Percentiles rank a stretch among this genome's conserved stretches.
phyloP scores from a whole-genome alignment of 2,888 invertebrate species.

The Ditylenchus weischeri region DNA sequence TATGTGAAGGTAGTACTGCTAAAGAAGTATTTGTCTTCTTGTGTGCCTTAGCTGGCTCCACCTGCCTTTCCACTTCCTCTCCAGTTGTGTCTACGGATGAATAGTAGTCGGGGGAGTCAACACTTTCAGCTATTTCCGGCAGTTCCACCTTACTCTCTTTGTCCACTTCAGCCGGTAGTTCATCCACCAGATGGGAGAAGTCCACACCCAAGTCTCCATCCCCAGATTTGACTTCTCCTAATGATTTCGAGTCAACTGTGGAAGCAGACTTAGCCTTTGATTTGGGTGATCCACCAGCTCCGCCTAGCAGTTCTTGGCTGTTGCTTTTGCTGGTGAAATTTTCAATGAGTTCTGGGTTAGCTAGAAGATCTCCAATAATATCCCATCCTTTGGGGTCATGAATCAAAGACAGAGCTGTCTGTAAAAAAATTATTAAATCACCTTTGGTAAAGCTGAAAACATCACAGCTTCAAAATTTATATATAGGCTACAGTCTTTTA shows the following conservation, averaged over 20 bases:
- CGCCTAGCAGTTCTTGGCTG: constrained; percentile 15
- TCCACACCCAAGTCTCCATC: constrained; percentile 55
- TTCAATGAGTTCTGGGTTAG: constrained; percentile 55
- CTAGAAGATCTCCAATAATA: constrained; percentile 53
- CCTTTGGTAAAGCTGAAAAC: no score
- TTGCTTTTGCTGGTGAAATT: constrained; percentile 44
- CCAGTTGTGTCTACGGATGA: constrained; percentile 34
- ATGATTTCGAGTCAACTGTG: constrained; percentile 16
- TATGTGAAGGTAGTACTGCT: not conserved
- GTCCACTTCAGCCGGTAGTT: constrained; percentile 27
- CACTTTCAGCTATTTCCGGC: constrained; percentile 26
- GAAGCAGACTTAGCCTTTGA: not conserved
- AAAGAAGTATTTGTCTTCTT: not conserved
- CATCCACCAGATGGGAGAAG: constrained; percentile 46
- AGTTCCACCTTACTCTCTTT: constrained; percentile 16
- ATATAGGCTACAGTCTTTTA: no score
- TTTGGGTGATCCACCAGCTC: constrained; percentile 6
- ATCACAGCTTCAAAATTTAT: not conserved
- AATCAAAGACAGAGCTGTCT: constrained; percentile 51
- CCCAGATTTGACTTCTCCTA: constrained; percentile 29
- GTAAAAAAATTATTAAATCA: constrained; percentile 1
- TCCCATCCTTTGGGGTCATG: constrained; percentile 57
- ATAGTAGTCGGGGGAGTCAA: constrained; percentile 40
- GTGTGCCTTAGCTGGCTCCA: no score
- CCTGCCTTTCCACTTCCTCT: no score